Evolutionary conservation across 2,888 invertebrate species (phyloP).

Genomic region (Troides oblongomaculatus): DNA sequence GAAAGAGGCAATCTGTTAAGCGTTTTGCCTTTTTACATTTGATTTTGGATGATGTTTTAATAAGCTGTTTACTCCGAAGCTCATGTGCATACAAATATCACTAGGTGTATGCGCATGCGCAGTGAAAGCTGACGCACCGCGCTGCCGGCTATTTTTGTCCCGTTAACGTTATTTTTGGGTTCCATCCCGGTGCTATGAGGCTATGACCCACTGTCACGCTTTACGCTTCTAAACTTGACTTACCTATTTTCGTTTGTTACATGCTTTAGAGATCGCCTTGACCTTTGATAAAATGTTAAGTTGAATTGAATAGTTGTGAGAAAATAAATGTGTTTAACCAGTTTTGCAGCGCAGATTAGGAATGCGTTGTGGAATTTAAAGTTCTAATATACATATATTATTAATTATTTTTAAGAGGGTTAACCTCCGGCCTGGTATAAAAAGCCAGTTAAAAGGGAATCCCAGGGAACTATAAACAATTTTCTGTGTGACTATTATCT

Average conservation of each 20-base stretch:
- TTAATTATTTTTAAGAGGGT: no score
- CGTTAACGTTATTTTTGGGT: slow-evolving; percentile 60
- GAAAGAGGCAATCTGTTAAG: no score
- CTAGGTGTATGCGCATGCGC: background rate
- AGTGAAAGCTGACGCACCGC: slow-evolving; percentile 4
- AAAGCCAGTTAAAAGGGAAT: no score
- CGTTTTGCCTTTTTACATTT: background rate
- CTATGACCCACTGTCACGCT: slow-evolving; percentile 70
- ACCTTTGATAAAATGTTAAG: slow-evolving; percentile 16
- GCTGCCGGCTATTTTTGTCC: slow-evolving; percentile 55
- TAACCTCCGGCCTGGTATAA: no score
- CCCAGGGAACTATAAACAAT: no score
- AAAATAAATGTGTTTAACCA: background rate
- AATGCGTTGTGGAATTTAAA: background rate
- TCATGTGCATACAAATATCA: background rate
- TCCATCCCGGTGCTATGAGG: slow-evolving; percentile 61
- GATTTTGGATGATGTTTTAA: background rate
- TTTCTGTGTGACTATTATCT: no score
- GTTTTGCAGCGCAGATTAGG: background rate
- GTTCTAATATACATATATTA: no score
- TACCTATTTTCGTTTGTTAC: slow-evolving; percentile 46
- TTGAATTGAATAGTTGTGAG: background rate
- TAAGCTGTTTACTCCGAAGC: background rate
- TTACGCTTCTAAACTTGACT: slow-evolving; percentile 50
- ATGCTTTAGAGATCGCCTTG: slow-evolving; percentile 16